Evolutionary conservation across 2,888 invertebrate genomes (phyloP).

Genomic region (Sturmia bella): DNA sequence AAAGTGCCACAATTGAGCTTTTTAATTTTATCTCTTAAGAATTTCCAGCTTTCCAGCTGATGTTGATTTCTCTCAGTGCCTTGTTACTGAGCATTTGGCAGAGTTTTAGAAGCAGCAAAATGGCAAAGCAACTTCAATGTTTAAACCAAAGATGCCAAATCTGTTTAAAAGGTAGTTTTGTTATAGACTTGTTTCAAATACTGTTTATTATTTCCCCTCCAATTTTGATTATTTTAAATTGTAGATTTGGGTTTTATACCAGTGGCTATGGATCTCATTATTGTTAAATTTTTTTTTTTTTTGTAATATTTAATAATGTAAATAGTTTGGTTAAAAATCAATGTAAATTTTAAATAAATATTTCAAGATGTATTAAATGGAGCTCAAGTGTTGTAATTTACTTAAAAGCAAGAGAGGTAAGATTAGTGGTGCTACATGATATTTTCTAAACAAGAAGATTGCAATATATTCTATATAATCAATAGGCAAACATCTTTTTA

Average conservation of each 20-base stretch:
- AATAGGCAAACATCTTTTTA: no score
- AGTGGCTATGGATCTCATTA: conserved; percentile 66
- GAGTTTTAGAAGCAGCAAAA: conserved; percentile 12
- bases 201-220: neutral
- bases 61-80: conserved; percentile 54
- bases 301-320: conserved; percentile 41
- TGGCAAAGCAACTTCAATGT: conserved; percentile 19
- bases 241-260: conserved; percentile 52
- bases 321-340: conserved; percentile 39
- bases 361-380: conserved; percentile 30
- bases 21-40: conserved; percentile 24
- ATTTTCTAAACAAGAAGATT: no score
- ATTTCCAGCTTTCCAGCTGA: conserved; percentile 33
- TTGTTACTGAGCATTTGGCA: conserved; percentile 37
- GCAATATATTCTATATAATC: no score
- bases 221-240: conserved; percentile 4
- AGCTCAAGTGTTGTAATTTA: conserved; percentile 4
- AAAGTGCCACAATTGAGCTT: neutral
- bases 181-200: neutral
- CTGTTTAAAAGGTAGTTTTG: conserved; percentile 34
- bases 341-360: conserved; percentile 61
- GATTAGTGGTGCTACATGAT: no score
- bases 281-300: conserved; percentile 31
- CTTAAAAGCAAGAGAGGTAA: conserved; percentile 15
- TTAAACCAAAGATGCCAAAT: conserved; percentile 59